These are phyloP conservation scores for Netelia virgata DNA, from an alignment of 2,888 invertebrate species.

Conservation along the genomic window DNA sequence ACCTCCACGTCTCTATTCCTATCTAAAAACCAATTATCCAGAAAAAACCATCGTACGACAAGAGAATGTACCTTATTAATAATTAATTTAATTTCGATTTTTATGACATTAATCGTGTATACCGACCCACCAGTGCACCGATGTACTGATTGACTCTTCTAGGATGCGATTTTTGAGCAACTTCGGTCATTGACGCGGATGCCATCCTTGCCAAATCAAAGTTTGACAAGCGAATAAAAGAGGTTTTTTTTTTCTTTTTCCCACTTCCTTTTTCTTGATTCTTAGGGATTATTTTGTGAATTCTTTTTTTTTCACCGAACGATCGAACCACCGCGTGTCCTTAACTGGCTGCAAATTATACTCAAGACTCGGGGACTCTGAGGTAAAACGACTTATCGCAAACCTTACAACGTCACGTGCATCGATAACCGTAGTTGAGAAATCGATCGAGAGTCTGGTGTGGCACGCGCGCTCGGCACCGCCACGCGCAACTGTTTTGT, in stretches of 20 bases:
- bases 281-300: background rate
- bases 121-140: constrained; percentile 79
- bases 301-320: constrained; percentile 7
- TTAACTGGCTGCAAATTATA: constrained; percentile 36
- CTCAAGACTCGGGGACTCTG: constrained; percentile 28
- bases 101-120: constrained; percentile 1
- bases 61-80: background rate
- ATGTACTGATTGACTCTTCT: constrained; percentile 78
- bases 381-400: constrained; percentile 54
- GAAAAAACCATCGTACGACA: constrained; percentile 23
- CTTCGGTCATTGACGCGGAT: constrained; percentile 59
- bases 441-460: constrained; percentile 43
- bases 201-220: constrained; percentile 56
- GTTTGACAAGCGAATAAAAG: background rate
- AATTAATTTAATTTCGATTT: background rate
- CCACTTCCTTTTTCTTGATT: background rate
- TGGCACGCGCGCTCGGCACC: constrained; percentile 12
- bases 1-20: background rate
- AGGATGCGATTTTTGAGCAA: constrained; percentile 60
- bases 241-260: constrained; percentile 4
- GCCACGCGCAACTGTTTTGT: constrained; percentile 64
- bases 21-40: background rate
- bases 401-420: constrained; percentile 51
- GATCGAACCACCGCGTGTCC: constrained; percentile 24
- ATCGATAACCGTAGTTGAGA: constrained; percentile 62